Conservation (phyloP, 2,888 invertebrate genomes). For the Sesia apiformis region DNA sequence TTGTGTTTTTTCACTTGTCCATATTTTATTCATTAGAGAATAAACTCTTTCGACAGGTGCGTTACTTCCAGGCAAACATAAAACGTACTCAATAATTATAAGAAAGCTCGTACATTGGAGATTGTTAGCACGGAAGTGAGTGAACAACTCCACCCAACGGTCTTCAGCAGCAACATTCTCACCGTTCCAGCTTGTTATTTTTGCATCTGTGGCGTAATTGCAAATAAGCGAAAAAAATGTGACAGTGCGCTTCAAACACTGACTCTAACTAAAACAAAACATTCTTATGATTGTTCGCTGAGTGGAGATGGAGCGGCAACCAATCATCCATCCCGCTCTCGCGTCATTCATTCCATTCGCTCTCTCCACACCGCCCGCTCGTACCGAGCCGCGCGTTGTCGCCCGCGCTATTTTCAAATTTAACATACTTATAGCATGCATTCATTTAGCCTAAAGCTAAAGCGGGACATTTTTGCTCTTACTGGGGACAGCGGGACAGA, state of each 20-base stretch:
- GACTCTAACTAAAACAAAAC: background rate
- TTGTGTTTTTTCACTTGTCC: slow-evolving; percentile 14
- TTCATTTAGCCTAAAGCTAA: background rate
- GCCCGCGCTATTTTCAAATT: too few species aligned
- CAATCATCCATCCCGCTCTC: background rate
- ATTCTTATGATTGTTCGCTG: background rate
- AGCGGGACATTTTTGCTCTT: too few species aligned
- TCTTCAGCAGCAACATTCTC: slow-evolving; percentile 20
- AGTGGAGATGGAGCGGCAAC: background rate
- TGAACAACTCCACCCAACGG: slow-evolving; percentile 15
- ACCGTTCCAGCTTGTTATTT: slow-evolving; percentile 22
- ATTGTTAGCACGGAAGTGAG: slow-evolving; percentile 2
- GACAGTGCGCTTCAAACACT: background rate
- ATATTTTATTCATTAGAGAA: slow-evolving; percentile 9
- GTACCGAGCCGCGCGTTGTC: background rate
- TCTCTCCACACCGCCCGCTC: background rate
- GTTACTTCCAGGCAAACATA: slow-evolving; percentile 8
- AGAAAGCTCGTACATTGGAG: slow-evolving; percentile 7
- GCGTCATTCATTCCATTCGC: background rate
- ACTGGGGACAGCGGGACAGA: background rate
- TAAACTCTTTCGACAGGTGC: slow-evolving; percentile 6
- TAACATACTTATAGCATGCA: background rate
- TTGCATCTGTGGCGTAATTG: slow-evolving; percentile 18
- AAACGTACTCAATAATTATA: slow-evolving; percentile 7
- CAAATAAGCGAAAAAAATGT: slow-evolving; percentile 20